Conservation (phyloP, 2,797 vertebrate species). For the Buphagus erythrorhynchus region DNA sequence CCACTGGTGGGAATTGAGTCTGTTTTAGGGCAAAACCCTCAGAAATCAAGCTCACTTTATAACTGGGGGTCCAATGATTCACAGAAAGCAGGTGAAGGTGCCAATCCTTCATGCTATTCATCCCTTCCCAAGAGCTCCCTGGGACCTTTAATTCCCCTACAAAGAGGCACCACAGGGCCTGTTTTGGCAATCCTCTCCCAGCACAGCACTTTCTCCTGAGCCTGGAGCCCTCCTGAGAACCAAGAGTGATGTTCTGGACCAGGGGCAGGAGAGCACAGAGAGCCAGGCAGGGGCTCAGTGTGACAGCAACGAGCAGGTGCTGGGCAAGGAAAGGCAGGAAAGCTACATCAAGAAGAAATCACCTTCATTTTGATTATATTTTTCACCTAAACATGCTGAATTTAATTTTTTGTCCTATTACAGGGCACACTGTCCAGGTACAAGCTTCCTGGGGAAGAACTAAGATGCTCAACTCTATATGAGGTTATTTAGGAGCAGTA, state of each 20-base stretch:
- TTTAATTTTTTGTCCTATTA: not conserved
- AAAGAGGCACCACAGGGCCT: not conserved
- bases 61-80: fast-evolving
- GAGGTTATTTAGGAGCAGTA: not conserved
- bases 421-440: not conserved
- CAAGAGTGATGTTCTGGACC: too few species aligned
- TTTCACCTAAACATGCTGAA: not conserved
- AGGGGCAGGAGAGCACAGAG: not conserved
- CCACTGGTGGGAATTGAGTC: not conserved
- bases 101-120: not conserved
- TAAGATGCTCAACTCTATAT: fast-evolving
- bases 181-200: not conserved
- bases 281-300: not conserved
- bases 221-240: not conserved
- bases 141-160: not conserved
- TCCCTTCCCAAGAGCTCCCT: not conserved
- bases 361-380: not conserved
- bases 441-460: not conserved
- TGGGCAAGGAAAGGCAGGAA: not conserved
- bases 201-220: not conserved
- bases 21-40: not conserved
- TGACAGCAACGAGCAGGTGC: not conserved
- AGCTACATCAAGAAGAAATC: not conserved
- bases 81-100: not conserved
- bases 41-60: not conserved